Evolutionary conservation across 1,140 invertebrate species (phyloP).

Genomic region (Saccostrea cuccullata): DNA sequence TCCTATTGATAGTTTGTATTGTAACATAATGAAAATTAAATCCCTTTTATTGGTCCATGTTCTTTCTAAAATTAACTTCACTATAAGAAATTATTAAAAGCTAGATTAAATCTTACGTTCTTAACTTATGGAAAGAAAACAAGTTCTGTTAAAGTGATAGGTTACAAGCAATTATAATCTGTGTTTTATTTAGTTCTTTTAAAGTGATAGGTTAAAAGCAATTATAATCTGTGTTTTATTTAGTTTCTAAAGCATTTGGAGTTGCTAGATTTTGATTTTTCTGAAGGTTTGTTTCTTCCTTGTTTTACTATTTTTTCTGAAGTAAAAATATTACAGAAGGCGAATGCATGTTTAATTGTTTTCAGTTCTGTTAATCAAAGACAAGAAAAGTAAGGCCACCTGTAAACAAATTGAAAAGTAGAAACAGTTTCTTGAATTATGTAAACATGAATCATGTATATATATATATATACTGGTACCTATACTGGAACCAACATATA

Average conservation of each 20-base stretch:
- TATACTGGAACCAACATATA: too few species aligned
- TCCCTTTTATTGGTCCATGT: background rate
- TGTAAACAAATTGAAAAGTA: too few species aligned
- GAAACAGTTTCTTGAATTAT: too few species aligned
- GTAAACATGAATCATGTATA: too few species aligned
- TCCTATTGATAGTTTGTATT: background rate
- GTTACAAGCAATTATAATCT: background rate
- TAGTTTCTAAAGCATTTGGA: background rate
- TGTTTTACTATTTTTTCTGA: background rate
- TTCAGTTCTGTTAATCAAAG: too few species aligned
- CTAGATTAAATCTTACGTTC: constrained; percentile 1
- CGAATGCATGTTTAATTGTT: background rate
- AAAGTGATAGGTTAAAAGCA: background rate
- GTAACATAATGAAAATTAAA: background rate
- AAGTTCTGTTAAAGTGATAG: background rate
- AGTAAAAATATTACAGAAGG: background rate
- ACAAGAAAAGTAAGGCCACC: too few species aligned
- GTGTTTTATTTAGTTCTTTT: background rate
- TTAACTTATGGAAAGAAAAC: background rate
- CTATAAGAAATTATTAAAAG: constrained; percentile 18
- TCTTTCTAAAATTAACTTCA: background rate
- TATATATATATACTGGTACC: too few species aligned
- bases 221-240: too few species aligned
- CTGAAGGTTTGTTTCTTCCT: background rate
- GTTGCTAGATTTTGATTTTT: background rate